These are phyloP conservation scores for Hydrotaea diabolus DNA, from an alignment of 2,888 invertebrate genomes.

Conservation along the genomic window DNA sequence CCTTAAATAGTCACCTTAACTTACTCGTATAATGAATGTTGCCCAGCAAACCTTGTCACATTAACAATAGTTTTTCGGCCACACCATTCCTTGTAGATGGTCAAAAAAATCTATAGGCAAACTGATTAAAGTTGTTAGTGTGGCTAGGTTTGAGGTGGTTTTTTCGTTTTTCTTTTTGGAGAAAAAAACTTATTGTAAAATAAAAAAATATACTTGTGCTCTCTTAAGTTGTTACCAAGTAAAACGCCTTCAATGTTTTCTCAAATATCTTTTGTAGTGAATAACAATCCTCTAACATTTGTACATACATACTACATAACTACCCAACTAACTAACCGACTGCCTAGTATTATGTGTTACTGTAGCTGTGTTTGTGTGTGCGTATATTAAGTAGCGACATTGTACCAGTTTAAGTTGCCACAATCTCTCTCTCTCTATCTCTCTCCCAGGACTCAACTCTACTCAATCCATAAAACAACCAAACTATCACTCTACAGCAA, in stretches of 20 bases:
- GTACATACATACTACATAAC: slow-evolving; percentile 12
- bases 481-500: slow-evolving; percentile 44
- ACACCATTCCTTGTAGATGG: background rate
- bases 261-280: background rate
- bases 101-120: slow-evolving; percentile 14
- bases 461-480: slow-evolving; percentile 12
- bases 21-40: slow-evolving; percentile 51
- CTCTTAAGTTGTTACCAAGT: slow-evolving; percentile 9
- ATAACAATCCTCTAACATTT: slow-evolving; percentile 9
- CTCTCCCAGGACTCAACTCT: slow-evolving; percentile 1
- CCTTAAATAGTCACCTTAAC: slow-evolving; percentile 25
- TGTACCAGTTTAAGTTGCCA: slow-evolving; percentile 55
- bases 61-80: slow-evolving; percentile 54
- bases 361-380: slow-evolving; percentile 65
- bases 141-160: slow-evolving; percentile 45
- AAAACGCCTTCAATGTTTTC: slow-evolving; percentile 33
- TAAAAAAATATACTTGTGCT: background rate
- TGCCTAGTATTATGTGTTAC: slow-evolving; percentile 48
- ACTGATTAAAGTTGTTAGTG: slow-evolving; percentile 43
- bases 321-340: background rate
- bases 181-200: background rate
- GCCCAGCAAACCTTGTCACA: slow-evolving; percentile 48
- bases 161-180: background rate
- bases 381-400: slow-evolving; percentile 39
- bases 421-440: slow-evolving; percentile 34